These are phyloP conservation scores for Halichoeres trimaculatus DNA, from an alignment of 2,113 vertebrate genomes.

Conservation along the genomic window DNA sequence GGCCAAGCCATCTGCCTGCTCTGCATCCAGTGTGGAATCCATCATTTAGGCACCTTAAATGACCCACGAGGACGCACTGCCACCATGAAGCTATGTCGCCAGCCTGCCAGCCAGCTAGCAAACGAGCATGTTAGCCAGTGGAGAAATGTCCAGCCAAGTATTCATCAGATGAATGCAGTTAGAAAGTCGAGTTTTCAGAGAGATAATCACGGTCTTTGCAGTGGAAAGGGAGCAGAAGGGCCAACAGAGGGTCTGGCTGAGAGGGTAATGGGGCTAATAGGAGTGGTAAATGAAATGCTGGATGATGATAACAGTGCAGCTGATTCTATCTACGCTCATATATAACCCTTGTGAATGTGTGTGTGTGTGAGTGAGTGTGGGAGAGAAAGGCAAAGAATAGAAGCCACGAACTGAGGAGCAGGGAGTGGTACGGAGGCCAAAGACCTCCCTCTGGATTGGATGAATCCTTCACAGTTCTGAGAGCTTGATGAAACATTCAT, in stretches of 20 bases:
- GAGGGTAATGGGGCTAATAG: constrained; percentile 73
- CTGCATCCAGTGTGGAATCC: constrained; percentile 38
- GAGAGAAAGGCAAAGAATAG: constrained; percentile 21
- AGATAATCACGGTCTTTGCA: constrained; percentile 54
- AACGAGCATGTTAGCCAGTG: constrained; percentile 34
- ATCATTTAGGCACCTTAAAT: constrained; percentile 39
- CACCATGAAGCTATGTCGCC: constrained; percentile 9
- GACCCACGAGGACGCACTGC: constrained; percentile 51
- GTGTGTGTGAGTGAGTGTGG: constrained; percentile 10
- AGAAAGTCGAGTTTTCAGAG: constrained; percentile 34
- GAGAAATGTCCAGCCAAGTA: constrained; percentile 22
- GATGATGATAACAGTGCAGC: constrained; percentile 52
- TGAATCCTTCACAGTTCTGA: constrained; percentile 70
- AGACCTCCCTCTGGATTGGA: constrained; percentile 64
- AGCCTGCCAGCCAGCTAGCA: constrained; percentile 12
- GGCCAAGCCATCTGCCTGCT: constrained; percentile 51
- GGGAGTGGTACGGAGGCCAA: constrained; percentile 43
- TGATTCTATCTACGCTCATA: constrained; percentile 46
- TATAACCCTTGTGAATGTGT: constrained; percentile 17
- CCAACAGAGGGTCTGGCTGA: constrained; percentile 64
- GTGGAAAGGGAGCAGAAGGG: constrained; percentile 63
- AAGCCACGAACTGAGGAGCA: constrained; percentile 28
- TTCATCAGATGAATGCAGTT: constrained; percentile 61
- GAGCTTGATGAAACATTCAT: constrained; percentile 78
- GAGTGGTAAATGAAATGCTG: constrained; percentile 67